Conservation (phyloP, 35 echinoderm and acorn worm genomes). For the Amphiura filiformis region DNA sequence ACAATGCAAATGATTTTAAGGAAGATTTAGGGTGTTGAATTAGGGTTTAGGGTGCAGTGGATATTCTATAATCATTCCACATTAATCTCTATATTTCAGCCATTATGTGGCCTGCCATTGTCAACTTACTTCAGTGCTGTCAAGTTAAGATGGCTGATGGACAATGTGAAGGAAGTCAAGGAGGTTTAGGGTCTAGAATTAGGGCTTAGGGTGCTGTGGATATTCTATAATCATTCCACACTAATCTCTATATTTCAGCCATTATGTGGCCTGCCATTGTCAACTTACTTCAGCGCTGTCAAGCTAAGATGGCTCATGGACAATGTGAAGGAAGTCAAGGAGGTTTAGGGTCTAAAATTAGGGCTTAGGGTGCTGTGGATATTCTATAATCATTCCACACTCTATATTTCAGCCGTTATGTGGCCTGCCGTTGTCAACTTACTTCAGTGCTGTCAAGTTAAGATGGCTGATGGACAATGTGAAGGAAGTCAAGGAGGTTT, state of each 20-base stretch:
- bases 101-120: slow-evolving; percentile 88
- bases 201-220: too few species aligned
- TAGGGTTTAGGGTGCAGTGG: too few species aligned
- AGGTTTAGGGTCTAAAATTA: too few species aligned
- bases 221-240: too few species aligned
- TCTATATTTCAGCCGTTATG: slow-evolving; percentile 66
- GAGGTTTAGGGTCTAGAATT: too few species aligned
- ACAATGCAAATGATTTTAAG: too few species aligned
- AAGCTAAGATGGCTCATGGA: slow-evolving; percentile 91
- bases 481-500: slow-evolving; percentile 52
- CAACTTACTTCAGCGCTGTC: slow-evolving; percentile 97
- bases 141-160: slow-evolving; percentile 85
- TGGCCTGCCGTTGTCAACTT: slow-evolving; percentile 89
- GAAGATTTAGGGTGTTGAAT: too few species aligned
- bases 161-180: slow-evolving; percentile 64
- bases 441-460: slow-evolving; percentile 97
- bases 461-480: slow-evolving; percentile 86
- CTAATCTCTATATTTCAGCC: too few species aligned
- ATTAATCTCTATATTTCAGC: too few species aligned
- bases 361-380: too few species aligned
- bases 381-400: too few species aligned
- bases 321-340: slow-evolving; percentile 57
- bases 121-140: slow-evolving; percentile 98
- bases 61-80: too few species aligned
- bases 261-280: slow-evolving; percentile 89